Evolutionary conservation across 2,797 vertebrate genomes (phyloP).

Genomic region (Dallia pectoralis): DNA sequence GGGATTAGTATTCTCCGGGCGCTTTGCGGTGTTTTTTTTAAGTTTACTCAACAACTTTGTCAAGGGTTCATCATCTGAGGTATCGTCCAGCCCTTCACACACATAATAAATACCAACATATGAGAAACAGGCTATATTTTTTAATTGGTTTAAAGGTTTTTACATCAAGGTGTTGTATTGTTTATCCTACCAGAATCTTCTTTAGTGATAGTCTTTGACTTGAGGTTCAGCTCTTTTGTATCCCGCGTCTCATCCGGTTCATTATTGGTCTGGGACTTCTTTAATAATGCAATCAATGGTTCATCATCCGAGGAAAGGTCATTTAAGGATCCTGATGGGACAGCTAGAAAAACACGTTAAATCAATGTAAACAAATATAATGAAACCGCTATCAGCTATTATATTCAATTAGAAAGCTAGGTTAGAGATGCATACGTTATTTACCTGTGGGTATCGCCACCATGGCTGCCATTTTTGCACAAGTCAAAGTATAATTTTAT

Average conservation of each 20-base stretch:
- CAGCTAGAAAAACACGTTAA: not conserved
- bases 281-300: conserved; percentile 11
- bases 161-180: not conserved
- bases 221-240: not conserved
- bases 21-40: not conserved
- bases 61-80: conserved; percentile 20
- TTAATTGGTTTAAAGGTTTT: not conserved
- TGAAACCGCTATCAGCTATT: not conserved
- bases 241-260: not conserved
- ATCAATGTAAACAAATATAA: not conserved
- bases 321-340: not conserved
- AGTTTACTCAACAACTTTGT: conserved; percentile 31
- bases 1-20: not conserved
- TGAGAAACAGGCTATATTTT: not conserved
- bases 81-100: not conserved
- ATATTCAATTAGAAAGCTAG: not conserved
- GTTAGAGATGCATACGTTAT: not conserved
- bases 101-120: not conserved
- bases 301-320: not conserved
- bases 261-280: not conserved
- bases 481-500: no score
- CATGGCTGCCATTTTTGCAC: not conserved
- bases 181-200: not conserved
- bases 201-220: not conserved
- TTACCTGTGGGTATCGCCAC: not conserved